These are phyloP conservation scores for Nasonia oneida DNA, from an alignment of 2,888 invertebrate genomes.

Conservation along the genomic window DNA sequence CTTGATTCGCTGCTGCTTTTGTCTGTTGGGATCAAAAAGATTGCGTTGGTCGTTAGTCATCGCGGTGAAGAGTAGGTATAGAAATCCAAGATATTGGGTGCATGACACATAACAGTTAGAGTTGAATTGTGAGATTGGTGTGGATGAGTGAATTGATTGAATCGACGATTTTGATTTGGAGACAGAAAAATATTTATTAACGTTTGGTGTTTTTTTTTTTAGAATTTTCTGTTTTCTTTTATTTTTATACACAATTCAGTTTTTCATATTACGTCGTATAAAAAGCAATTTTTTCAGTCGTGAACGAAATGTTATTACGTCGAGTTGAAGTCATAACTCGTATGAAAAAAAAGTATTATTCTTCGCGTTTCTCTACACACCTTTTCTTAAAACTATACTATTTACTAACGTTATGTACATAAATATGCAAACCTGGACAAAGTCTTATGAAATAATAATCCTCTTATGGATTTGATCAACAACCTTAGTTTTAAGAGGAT, in stretches of 20 bases:
- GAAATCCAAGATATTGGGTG: background rate
- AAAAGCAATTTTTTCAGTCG: background rate
- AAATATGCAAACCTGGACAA: background rate
- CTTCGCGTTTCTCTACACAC: background rate
- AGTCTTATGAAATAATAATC: background rate
- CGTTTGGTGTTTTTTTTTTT: background rate
- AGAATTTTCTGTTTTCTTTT: background rate
- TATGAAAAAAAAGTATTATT: background rate
- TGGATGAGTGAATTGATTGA: background rate
- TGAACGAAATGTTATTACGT: background rate
- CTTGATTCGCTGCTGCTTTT: background rate
- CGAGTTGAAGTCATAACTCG: background rate
- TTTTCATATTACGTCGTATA: background rate
- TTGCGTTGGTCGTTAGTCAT: background rate
- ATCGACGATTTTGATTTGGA: background rate
- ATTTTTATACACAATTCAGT: background rate
- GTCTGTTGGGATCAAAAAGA: conserved; percentile 10
- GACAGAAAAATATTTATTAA: background rate
- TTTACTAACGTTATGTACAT: background rate
- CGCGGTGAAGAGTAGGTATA: background rate
- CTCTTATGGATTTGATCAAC: background rate
- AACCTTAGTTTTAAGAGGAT: background rate
- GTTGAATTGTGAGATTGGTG: background rate
- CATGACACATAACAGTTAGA: conserved; percentile 45
- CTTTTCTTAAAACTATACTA: background rate